A percentile compares a stretch with the other conserved stretches of the same genome.
Conservation (phyloP, 2,888 invertebrate species). For the Limnephilus marmoratus region DNA sequence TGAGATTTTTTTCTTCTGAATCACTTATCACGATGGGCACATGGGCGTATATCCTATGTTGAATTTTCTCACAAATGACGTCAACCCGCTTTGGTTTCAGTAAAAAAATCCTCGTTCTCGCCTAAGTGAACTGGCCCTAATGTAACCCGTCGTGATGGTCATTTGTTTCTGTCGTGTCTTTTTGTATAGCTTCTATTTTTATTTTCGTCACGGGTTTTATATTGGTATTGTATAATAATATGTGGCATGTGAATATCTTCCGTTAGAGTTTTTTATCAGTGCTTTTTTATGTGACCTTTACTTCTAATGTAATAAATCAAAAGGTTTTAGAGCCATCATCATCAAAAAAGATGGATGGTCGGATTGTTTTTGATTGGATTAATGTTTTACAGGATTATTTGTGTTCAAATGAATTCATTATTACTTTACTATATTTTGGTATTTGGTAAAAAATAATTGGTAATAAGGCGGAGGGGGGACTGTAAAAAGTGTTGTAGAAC, state of each 20-base stretch:
- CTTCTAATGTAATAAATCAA: neutral
- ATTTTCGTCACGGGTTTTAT: slow-evolving; percentile 2
- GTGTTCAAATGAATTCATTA: too few relatives aligned
- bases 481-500: too few relatives aligned
- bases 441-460: too few relatives aligned
- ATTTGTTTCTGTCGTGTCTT: slow-evolving; percentile 53
- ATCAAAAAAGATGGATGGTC: neutral
- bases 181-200: slow-evolving; percentile 32
- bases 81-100: neutral
- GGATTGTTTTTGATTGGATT: neutral
- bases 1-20: neutral
- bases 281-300: neutral
- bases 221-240: neutral
- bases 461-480: too few relatives aligned
- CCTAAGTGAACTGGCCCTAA: slow-evolving; percentile 24
- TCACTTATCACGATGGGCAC: neutral
- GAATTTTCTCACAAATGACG: neutral
- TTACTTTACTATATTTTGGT: too few relatives aligned
- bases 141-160: slow-evolving; percentile 35
- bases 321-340: neutral
- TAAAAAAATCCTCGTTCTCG: neutral
- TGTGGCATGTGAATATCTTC: neutral
- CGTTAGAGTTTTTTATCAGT: neutral
- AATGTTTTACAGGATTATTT: too few relatives aligned
- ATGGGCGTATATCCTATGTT: neutral